Base-by-base conservation (phyloP, 1,140 invertebrate species). In the Macrostomum lignano region DNA sequence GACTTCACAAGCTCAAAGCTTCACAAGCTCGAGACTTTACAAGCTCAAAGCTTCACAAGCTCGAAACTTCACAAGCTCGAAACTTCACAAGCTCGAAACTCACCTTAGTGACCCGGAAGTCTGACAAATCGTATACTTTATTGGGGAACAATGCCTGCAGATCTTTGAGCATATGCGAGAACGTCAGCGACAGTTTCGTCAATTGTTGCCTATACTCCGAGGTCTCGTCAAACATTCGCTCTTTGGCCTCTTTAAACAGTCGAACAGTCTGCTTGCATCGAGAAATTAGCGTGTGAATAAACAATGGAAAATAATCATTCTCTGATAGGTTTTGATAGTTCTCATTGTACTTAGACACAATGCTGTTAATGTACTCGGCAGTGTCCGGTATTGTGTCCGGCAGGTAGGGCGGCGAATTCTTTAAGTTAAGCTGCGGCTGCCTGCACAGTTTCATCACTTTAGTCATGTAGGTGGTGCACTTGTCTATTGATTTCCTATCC, bases 151-250 rank as follows among this genome's bases (percentile, higher is more conserved):
- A 73, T 11, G 91, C 84, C 58, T 93, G 93, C 21, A 98, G 60
- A 63, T 98, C 91, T 52, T 79, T 84, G 37, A 96, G 64, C 84
- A 98, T 98, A 65, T 98, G 91, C 53, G 84, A 94, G 63, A 98
- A 96, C 30, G 94, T 82, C 40, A 98, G 67, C 58, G 84, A 91
- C 21, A 94, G 67, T 66, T 94, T 94, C 14, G 82, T 96, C 41
- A 98, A 61, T 59, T 91, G 93, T 40, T 84, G 64, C 40, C 91
- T 65, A 48, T 79, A 91, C 47, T 81, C 74, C 0, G 82, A 91
- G 38, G 73, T 73, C 56, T 96, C 86, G 47, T 96, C 84, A 58
- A 88, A 94, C 76, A 96, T 91, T 57, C 84, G 81, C 46, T 96
- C 48, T 30, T 91, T 88, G 25, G 79, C 81, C 51, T 93, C 81